Conservation (phyloP, 2,888 invertebrate species). For the Acutogordius australiensis region DNA sequence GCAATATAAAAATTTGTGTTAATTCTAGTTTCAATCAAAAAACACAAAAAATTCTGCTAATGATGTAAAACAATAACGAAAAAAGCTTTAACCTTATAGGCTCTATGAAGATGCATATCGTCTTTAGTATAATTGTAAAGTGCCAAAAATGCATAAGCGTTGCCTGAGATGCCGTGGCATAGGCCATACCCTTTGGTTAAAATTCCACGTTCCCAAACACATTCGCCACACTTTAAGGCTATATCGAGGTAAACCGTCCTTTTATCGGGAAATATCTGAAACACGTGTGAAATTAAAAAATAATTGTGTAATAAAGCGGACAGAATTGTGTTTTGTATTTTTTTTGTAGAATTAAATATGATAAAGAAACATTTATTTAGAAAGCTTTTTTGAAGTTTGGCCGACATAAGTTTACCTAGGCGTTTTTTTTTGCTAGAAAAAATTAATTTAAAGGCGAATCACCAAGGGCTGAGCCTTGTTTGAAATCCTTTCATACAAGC, state of each 20-base stretch:
- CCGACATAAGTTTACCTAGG: too few species aligned
- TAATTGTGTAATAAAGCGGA: too few species aligned
- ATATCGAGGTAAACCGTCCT: conserved; percentile 35
- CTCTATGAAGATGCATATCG: conserved; percentile 39
- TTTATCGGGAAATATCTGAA: conserved; percentile 31
- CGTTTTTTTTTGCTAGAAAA: too few species aligned
- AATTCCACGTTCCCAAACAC: conserved; percentile 49
- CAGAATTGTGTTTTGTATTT: too few species aligned
- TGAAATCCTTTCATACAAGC: too few species aligned
- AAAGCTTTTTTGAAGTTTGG: too few species aligned
- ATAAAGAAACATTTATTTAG: too few species aligned
- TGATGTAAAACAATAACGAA: background rate
- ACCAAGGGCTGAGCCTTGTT: too few species aligned
- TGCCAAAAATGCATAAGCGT: conserved; percentile 49
- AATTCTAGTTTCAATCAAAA: too few species aligned
- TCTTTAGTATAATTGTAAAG: conserved; percentile 48
- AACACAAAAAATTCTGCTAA: too few species aligned
- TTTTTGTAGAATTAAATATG: too few species aligned
- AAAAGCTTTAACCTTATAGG: conserved; percentile 25
- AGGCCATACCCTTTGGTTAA: conserved; percentile 52
- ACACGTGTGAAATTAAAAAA: background rate
- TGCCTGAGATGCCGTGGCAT: conserved; percentile 61
- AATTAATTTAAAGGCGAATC: too few species aligned
- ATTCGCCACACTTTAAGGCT: conserved; percentile 40
- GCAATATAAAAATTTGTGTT: background rate